Base-by-base conservation (phyloP, 2,113 vertebrate species). In the Numida meleagris region DNA sequence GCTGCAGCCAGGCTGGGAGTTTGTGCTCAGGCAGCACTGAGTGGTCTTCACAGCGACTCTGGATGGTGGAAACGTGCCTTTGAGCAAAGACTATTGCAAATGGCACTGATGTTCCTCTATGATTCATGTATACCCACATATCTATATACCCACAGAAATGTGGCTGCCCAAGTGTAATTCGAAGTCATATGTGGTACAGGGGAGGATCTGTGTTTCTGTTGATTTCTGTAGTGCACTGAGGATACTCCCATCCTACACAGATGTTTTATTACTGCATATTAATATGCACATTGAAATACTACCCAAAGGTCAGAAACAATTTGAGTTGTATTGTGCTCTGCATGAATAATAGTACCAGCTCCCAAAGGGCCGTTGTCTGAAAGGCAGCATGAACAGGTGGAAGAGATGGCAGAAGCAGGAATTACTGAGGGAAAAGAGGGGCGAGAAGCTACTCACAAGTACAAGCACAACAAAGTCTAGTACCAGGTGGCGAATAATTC, bases 71-170 rank as follows among this genome's bases (percentile, higher is more conserved):
- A 36, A 31, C 0, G 4, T 24, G 18, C 12, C 36, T 88, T 70
- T 67, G 46, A 59, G 73, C 42, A 71, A 65, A 67, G 75, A 0
- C 43, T n/a, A 2, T 58, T 71, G 8, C 48, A 31, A 51, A 36
- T 11, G 45, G 7, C 66, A 20, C 42, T 24, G 3, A 53, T 50
- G 55, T 68, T 73, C 33, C 29, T 65, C 5, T 62, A 0, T 5
- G 17, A 23, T 46, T 68, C 68, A 4, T 11, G 66, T 9, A 0
- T 7, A 2, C 10, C 45, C 73, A 18, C 65, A 27, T 65, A 16
- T 17, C 51, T 46, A n/a, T 19, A 23, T 20, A 8, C 45, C 63
- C 4, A 0, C 16, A 59, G 58, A 80, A 31, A n/a, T 0, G 0
- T 38, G 58, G 70, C 53, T 88, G 78, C 53, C 82, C 57, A 18